A percentile compares a stretch with the other conserved stretches of the same genome.
Conservation (phyloP, 2,888 invertebrate genomes). For the Nemotelus pantherinus region DNA sequence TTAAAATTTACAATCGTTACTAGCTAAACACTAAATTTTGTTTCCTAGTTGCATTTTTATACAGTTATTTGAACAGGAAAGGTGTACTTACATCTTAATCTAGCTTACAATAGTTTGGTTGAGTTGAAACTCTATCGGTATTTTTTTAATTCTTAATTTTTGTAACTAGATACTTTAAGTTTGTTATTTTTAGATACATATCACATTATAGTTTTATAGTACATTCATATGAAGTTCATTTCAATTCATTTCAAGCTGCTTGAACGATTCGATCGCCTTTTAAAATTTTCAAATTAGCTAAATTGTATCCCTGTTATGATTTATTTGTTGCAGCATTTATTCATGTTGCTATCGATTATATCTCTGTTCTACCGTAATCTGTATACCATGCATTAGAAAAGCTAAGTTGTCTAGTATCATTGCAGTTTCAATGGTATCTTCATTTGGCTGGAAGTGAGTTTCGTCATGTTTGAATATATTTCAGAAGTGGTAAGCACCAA, state of each 20-base stretch:
- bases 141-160: constrained; percentile 23
- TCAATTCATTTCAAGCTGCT: too few relatives aligned
- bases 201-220: constrained; percentile 34
- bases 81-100: background rate
- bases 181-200: constrained; percentile 36
- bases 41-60: too few relatives aligned
- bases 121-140: constrained; percentile 23
- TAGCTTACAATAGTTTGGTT: background rate
- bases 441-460: too few relatives aligned
- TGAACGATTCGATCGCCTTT: background rate
- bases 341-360: background rate
- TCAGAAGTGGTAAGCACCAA: too few relatives aligned
- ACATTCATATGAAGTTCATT: background rate
- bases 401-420: too few relatives aligned
- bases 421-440: too few relatives aligned
- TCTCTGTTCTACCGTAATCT: too few relatives aligned
- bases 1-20: too few relatives aligned
- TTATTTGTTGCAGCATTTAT: constrained; percentile 4
- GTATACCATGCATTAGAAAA: too few relatives aligned
- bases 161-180: constrained; percentile 10
- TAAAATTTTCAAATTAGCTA: constrained; percentile 14
- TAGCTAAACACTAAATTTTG: too few relatives aligned
- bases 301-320: constrained; percentile 27
- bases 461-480: too few relatives aligned
- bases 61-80: too few relatives aligned